These are phyloP conservation scores for Lottia gigantea DNA, from an alignment of 2,888 invertebrate species.

Conservation along the genomic window DNA sequence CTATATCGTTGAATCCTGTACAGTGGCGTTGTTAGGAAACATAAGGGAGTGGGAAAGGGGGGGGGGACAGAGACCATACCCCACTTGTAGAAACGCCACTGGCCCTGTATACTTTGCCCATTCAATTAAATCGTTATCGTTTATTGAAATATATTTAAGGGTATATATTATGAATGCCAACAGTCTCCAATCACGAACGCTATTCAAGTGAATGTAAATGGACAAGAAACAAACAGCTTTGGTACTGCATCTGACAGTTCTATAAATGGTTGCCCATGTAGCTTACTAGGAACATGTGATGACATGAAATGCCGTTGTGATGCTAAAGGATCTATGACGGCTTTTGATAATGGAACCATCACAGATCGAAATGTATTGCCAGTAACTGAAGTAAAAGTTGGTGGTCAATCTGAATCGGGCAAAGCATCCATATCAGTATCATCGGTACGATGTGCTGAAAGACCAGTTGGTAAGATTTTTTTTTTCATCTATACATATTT, in stretches of 20 bases:
- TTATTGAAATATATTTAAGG: conserved; percentile 28
- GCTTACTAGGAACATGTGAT: conserved; percentile 41
- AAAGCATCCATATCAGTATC: conserved; percentile 28
- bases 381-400: conserved; percentile 32
- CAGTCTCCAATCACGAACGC: conserved; percentile 38
- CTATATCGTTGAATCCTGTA: too few species aligned
- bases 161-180: conserved; percentile 43
- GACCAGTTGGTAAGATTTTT: conserved; percentile 43
- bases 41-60: too few species aligned
- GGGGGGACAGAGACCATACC: too few species aligned
- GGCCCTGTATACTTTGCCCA: too few species aligned
- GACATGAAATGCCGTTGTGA: conserved; percentile 51
- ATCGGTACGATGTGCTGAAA: conserved; percentile 34
- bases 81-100: too few species aligned
- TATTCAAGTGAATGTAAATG: conserved; percentile 28
- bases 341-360: conserved; percentile 40
- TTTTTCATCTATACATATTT: too few species aligned
- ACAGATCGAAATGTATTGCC: conserved; percentile 39
- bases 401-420: conserved; percentile 25
- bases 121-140: too few species aligned
- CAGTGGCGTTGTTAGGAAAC: too few species aligned
- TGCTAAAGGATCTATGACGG: conserved; percentile 30
- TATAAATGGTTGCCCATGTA: conserved; percentile 44
- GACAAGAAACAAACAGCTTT: conserved; percentile 35
- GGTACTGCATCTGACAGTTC: conserved; percentile 35